Evolutionary conservation across 2,113 vertebrate genomes (phyloP).

Genomic region (Mus musculus): DNA sequence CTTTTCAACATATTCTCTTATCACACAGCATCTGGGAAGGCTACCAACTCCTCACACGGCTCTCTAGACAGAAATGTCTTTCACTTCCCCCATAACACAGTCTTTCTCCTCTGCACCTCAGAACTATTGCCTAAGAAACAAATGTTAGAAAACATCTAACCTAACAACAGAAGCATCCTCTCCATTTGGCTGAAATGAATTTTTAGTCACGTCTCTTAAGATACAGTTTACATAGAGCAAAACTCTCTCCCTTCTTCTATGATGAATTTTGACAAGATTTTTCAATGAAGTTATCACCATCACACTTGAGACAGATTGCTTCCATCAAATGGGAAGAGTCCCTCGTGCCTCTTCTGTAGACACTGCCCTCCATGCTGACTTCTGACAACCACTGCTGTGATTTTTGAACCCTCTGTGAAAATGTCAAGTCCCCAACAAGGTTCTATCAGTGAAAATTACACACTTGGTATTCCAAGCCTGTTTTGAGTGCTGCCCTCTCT

Average conservation of each 20-base stretch:
- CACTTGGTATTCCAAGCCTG: neutral
- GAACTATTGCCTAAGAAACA: neutral
- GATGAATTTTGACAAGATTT: neutral
- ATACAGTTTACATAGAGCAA: too few relatives aligned
- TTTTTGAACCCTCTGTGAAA: neutral
- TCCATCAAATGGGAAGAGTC: neutral
- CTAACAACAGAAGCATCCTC: neutral
- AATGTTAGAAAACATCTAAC: neutral
- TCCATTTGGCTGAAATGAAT: neutral
- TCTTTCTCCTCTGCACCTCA: neutral
- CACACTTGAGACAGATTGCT: accelerated
- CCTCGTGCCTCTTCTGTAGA: accelerated
- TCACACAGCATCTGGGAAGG: neutral
- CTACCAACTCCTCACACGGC: too few relatives aligned
- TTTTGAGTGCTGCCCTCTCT: neutral
- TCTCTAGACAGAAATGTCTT: neutral
- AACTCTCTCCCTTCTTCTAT: neutral
- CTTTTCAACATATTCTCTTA: neutral
- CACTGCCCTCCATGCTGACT: accelerated
- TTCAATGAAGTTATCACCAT: neutral
- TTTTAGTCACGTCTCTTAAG: neutral
- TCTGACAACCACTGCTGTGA: neutral
- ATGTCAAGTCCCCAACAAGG: neutral
- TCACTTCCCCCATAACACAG: too few relatives aligned
- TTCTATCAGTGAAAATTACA: accelerated